These are phyloP conservation scores for Callyntrura sp. DNA, from an alignment of 2,888 invertebrate species.

Conservation along the genomic window DNA sequence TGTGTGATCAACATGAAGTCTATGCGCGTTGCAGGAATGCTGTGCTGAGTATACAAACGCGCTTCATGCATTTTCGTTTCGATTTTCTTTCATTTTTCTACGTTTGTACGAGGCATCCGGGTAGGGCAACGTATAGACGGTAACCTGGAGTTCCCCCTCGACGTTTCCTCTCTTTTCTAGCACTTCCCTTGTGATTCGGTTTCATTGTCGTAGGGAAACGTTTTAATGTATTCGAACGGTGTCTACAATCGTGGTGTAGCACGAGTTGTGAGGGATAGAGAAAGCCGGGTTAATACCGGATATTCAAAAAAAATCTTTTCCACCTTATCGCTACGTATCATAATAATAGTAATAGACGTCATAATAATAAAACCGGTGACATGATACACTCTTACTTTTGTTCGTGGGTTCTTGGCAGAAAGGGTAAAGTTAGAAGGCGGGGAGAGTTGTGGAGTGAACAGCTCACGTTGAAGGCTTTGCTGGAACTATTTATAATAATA, in stretches of 20 bases:
- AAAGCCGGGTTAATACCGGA: constrained; percentile 69
- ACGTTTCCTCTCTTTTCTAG: neutral
- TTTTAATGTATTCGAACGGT: constrained; percentile 24
- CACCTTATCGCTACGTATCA: constrained; percentile 41
- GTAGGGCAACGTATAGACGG: neutral
- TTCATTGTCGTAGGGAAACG: neutral
- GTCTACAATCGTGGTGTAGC: neutral
- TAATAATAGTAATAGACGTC: constrained; percentile 24
- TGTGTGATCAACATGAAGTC: constrained; percentile 19
- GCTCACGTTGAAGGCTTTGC: neutral
- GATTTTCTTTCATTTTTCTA: neutral
- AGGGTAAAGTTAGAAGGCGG: neutral
- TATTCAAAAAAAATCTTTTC: constrained; percentile 63
- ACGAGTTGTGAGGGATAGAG: constrained; percentile 27
- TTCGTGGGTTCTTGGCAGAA: neutral
- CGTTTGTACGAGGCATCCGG: neutral
- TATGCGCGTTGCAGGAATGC: neutral
- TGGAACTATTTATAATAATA: constrained; percentile 22
- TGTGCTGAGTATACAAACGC: neutral
- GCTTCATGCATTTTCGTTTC: neutral
- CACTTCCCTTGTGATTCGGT: constrained; percentile 51
- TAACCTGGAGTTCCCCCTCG: constrained; percentile 5
- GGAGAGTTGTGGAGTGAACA: constrained; percentile 49
- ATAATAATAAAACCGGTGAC: constrained; percentile 22
- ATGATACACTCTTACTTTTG: neutral